phyloP scores from a whole-genome alignment of 2,888 invertebrate genomes.

The Spodoptera littoralis region DNA sequence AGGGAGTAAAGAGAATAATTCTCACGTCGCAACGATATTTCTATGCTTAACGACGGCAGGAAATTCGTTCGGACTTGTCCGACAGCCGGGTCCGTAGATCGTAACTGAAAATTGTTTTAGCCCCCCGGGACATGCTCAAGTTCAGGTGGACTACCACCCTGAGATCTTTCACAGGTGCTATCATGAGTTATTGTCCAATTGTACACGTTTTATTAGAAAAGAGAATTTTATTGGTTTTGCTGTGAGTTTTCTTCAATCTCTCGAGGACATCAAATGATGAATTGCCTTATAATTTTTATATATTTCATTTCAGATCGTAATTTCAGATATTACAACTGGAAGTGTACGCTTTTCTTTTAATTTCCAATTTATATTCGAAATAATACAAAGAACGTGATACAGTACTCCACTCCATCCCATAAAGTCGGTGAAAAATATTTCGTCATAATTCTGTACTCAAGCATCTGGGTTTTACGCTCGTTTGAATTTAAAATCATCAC shows the following conservation, averaged over 20 bases:
- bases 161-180: conserved; percentile 78
- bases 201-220: conserved; percentile 74
- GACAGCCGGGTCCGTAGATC: conserved; percentile 64
- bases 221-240: conserved; percentile 60
- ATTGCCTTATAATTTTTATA: conserved; percentile 9
- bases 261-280: conserved; percentile 22
- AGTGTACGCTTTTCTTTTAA: too few species aligned
- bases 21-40: conserved; percentile 81
- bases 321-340: too few species aligned
- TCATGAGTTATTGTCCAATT: conserved; percentile 78
- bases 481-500: conserved; percentile 56
- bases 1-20: conserved; percentile 51
- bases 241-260: conserved; percentile 43
- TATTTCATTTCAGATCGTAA: background rate
- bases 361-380: conserved; percentile 16
- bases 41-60: conserved; percentile 74
- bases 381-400: conserved; percentile 21
- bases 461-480: conserved; percentile 49
- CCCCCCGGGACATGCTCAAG: conserved; percentile 67
- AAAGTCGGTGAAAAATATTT: conserved; percentile 31
- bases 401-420: conserved; percentile 22
- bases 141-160: conserved; percentile 66
- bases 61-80: conserved; percentile 73
- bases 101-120: conserved; percentile 83
- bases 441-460: conserved; percentile 37